Conservation (phyloP, 1,140 invertebrate genomes). For the Drosophila santomea region DNA sequence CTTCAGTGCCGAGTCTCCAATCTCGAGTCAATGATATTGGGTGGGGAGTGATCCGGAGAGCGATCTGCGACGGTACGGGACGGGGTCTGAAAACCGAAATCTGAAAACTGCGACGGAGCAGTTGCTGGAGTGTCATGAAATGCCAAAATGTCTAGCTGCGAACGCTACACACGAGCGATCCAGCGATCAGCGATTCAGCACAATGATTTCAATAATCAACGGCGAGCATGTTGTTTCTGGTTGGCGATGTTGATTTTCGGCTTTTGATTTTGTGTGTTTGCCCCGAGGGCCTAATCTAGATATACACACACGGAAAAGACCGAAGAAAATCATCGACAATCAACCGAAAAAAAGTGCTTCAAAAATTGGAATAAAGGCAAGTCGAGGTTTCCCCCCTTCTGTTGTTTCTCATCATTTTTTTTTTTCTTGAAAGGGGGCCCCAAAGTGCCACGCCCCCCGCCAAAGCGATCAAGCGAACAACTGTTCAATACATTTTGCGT, state of each 20-base stretch:
- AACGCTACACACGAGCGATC: slow-evolving; percentile 64
- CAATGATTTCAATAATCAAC: slow-evolving; percentile 81
- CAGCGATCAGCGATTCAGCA: slow-evolving; percentile 42
- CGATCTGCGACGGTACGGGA: slow-evolving; percentile 13
- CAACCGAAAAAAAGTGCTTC: slow-evolving; percentile 68
- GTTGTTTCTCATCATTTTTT: slow-evolving; percentile 37
- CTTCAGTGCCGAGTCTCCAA: neutral
- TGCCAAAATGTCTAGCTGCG: slow-evolving; percentile 81
- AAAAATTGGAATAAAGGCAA: slow-evolving; percentile 52
- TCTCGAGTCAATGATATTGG: slow-evolving; percentile 16
- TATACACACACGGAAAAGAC: slow-evolving; percentile 54
- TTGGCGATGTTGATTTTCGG: slow-evolving; percentile 52
- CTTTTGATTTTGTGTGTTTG: slow-evolving; percentile 46
- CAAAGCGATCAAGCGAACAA: slow-evolving; percentile 43
- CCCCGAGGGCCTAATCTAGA: slow-evolving; percentile 77
- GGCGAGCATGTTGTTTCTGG: slow-evolving; percentile 43
- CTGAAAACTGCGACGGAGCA: slow-evolving; percentile 60
- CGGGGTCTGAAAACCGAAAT: slow-evolving; percentile 42
- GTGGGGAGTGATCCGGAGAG: slow-evolving; percentile 14
- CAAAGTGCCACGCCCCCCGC: slow-evolving; percentile 56
- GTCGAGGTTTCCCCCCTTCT: slow-evolving; percentile 57
- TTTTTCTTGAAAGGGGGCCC: slow-evolving; percentile 14
- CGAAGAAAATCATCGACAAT: slow-evolving; percentile 61
- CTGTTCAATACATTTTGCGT: slow-evolving; percentile 79
- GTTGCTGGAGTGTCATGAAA: slow-evolving; percentile 55